Base-by-base conservation (phyloP, 2,888 invertebrate species). In the Scelioninae gen. 1 region DNA sequence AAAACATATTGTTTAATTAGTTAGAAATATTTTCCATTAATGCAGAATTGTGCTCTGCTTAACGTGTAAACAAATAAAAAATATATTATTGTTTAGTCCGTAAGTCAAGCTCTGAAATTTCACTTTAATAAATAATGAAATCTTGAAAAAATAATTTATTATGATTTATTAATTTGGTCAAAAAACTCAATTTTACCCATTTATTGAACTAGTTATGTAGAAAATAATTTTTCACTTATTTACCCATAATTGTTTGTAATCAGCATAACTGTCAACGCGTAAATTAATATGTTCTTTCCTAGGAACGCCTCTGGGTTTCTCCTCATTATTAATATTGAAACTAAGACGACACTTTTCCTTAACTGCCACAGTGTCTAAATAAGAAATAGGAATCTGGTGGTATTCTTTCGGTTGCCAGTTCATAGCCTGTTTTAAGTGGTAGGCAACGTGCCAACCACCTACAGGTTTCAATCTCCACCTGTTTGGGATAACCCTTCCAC, bases 361-460 rank as follows among this genome's bases (percentile, higher is more conserved):
- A n/a, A 93, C 91, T 7, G 90, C 87, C 76, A 91, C 86, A 9
- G 89, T 90, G 76, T 93, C 93, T 55, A 93, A 84, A 84, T 91
- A 91, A 3, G 92, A 91, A 82, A 93, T 89, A 23, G 92, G 92
- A 85, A 92, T 92, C 83, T 92, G 91, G 83, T 90, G 90, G 71
- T 89, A 91, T 81, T 91, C 91, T 71, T 92, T 92, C 40, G 89
- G 90, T 71, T 92, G 91, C 91, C 92, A 91, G 68, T 91, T 88
- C 88, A 93, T 89, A 5, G 93, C 92, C 77, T 92, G 90, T 65
- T 93, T 92, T 29, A 93, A 85, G 71, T 92, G 89, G 81, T 92
- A 91, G 68, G 93, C 91, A 4, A 93, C 92, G 76, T 92, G 92
- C 91, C 92, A 92, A 29, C 93, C 93, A 45, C 93, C 93, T n/a